These are phyloP conservation scores for Zaprionus kolodkinae DNA, from an alignment of 1,140 invertebrate genomes.

Conservation along the genomic window DNA sequence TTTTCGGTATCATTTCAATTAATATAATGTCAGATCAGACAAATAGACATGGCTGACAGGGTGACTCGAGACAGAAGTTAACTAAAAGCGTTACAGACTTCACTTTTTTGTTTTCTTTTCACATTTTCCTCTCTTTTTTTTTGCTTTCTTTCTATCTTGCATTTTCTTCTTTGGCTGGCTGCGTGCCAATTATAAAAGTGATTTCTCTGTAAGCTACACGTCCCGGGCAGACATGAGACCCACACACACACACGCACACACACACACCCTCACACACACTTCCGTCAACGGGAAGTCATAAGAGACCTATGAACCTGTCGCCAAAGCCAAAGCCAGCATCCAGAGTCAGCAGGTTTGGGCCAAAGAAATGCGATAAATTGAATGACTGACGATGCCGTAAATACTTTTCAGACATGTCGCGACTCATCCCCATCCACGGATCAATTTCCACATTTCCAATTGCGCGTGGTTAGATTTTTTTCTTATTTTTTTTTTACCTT, in stretches of 20 bases:
- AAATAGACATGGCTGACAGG: constrained; percentile 50
- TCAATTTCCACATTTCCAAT: constrained; percentile 52
- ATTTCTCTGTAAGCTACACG: constrained; percentile 79
- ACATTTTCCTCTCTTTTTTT: constrained; percentile 25
- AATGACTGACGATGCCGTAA: constrained; percentile 81
- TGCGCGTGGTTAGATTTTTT: constrained; percentile 78
- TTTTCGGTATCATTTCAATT: constrained; percentile 65
- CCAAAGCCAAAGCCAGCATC: constrained; percentile 36
- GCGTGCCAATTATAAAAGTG: constrained; percentile 82
- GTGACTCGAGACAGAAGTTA: constrained; percentile 36
- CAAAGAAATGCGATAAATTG: constrained; percentile 80
- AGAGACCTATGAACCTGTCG: constrained; percentile 82
- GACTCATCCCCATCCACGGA: constrained; percentile 21
- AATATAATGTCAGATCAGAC: constrained; percentile 78
- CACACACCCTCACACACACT: constrained; percentile 41
- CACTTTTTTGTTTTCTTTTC: constrained; percentile 25
- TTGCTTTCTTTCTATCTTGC: constrained; percentile 25
- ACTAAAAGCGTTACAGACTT: constrained; percentile 62
- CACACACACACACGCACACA: constrained; percentile 43
- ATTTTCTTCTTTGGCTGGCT: constrained; percentile 73
- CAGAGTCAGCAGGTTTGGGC: constrained; percentile 47
- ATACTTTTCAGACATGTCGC: constrained; percentile 75
- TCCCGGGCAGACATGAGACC: constrained; percentile 61
- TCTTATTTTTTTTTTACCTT: constrained; percentile 13
- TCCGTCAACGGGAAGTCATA: constrained; percentile 82